phyloP scores from a whole-genome alignment of 2,113 vertebrate species.

The Nothobranchius furzeri region DNA sequence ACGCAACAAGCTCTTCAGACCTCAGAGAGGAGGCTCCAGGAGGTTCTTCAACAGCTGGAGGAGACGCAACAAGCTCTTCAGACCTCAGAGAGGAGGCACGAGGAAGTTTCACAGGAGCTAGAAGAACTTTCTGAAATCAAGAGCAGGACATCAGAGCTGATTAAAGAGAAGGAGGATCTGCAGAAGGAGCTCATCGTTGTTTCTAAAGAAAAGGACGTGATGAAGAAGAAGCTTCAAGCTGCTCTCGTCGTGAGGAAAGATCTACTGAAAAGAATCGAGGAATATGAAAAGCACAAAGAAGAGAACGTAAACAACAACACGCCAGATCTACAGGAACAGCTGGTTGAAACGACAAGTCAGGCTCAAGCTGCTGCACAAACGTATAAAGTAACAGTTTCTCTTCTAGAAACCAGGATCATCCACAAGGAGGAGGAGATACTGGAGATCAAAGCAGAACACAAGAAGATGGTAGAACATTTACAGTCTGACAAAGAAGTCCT shows the following conservation, averaged over 20 bases:
- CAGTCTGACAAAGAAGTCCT: constrained; percentile 52
- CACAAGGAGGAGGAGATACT: constrained; percentile 74
- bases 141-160: constrained; percentile 34
- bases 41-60: too few species aligned
- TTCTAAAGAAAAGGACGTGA: constrained; percentile 81
- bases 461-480: constrained; percentile 51
- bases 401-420: constrained; percentile 69
- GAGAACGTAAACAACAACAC: constrained; percentile 62
- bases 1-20: too few species aligned
- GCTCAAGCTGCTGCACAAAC: constrained; percentile 55
- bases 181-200: constrained; percentile 69
- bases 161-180: constrained; percentile 70
- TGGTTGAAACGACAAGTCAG: constrained; percentile 68
- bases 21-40: too few species aligned
- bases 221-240: constrained; percentile 88
- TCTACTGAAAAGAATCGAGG: constrained; percentile 81
- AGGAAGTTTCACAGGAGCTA: constrained; percentile 45
- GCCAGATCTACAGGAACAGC: constrained; percentile 57
- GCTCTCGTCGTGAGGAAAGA: constrained; percentile 84
- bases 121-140: too few species aligned
- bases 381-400: constrained; percentile 59
- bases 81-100: too few species aligned
- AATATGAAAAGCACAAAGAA: constrained; percentile 74
- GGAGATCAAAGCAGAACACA: constrained; percentile 54
- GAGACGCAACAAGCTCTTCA: too few species aligned